phyloP scores from a whole-genome alignment of 2,888 invertebrate species.

The Thelaira solivaga region DNA sequence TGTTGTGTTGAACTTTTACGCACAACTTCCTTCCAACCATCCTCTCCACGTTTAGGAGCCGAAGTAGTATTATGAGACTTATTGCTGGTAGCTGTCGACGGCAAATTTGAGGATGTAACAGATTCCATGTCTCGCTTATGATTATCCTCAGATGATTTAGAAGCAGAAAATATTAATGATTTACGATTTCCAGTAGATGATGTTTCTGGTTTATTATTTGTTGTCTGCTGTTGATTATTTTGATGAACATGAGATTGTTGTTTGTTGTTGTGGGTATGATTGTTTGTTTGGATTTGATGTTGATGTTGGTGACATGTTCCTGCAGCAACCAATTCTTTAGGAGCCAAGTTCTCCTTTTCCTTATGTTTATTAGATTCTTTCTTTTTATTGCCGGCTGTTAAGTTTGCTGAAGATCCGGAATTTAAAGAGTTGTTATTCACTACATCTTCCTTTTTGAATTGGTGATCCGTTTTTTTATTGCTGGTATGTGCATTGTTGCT shows the following conservation, averaged over 20 bases:
- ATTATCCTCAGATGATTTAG: constrained; percentile 67
- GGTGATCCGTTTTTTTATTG: constrained; percentile 65
- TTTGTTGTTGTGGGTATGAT: constrained; percentile 45
- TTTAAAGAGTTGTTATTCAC: constrained; percentile 32
- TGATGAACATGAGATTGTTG: constrained; percentile 37
- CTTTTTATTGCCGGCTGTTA: constrained; percentile 61
- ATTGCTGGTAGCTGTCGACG: constrained; percentile 79
- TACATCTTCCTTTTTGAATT: constrained; percentile 74
- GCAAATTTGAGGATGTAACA: constrained; percentile 78
- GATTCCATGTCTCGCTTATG: constrained; percentile 31
- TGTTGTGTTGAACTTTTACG: constrained; percentile 85
- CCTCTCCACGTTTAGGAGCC: constrained; percentile 84
- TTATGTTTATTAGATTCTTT: constrained; percentile 71
- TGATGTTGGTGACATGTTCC: constrained; percentile 53
- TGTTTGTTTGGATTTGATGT: constrained; percentile 49
- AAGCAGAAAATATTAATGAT: constrained; percentile 65
- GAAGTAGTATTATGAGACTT: constrained; percentile 60
- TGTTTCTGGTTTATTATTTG: constrained; percentile 31
- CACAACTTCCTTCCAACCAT: constrained; percentile 98
- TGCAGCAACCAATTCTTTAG: constrained; percentile 66
- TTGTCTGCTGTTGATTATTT: constrained; percentile 44
- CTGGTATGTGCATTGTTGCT: constrained; percentile 51
- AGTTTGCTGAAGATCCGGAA: constrained; percentile 35
- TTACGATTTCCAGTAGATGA: constrained; percentile 61
- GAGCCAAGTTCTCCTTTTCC: constrained; percentile 76